phyloP scores from a whole-genome alignment of 2,888 invertebrate genomes.

The Lymantria dispar region DNA sequence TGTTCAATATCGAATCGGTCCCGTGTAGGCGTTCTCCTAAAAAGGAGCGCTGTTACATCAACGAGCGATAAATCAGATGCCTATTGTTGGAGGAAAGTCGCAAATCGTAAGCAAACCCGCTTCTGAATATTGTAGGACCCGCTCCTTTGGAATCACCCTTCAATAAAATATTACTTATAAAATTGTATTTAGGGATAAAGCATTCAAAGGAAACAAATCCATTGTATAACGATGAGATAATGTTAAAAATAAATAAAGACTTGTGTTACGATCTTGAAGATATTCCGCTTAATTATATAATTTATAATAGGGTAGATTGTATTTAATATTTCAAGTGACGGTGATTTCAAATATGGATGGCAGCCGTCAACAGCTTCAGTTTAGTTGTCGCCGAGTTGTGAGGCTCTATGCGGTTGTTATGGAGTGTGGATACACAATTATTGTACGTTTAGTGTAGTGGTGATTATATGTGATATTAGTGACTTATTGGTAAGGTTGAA shows the following conservation, averaged over 20 bases:
- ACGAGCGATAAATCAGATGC: conserved; percentile 55
- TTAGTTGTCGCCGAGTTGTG: no score
- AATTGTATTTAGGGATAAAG: conserved; percentile 24
- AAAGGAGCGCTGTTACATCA: conserved; percentile 50
- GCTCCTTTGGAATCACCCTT: conserved; percentile 35
- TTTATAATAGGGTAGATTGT: no score
- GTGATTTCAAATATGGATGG: no score
- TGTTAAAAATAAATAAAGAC: conserved; percentile 12
- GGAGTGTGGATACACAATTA: no score
- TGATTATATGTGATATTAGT: no score
- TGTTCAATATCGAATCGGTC: conserved; percentile 43
- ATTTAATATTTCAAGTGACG: no score
- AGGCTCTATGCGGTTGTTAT: no score
- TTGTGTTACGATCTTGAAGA: no score
- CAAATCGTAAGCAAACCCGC: conserved; percentile 53
- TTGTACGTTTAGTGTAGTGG: no score
- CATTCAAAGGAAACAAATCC: conserved; percentile 18
- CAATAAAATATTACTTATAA: conserved; percentile 38
- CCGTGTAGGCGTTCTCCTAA: conserved; percentile 49
- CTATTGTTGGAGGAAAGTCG: conserved; percentile 56
- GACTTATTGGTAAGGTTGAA: no score
- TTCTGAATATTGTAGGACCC: conserved; percentile 40
- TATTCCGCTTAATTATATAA: conserved; percentile 4
- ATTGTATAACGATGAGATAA: conserved; percentile 28
- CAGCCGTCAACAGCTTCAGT: no score